Evolutionary conservation across 35 echinoderm and acorn worm genomes (phyloP).

Genomic region (Lytechinus pictus): DNA sequence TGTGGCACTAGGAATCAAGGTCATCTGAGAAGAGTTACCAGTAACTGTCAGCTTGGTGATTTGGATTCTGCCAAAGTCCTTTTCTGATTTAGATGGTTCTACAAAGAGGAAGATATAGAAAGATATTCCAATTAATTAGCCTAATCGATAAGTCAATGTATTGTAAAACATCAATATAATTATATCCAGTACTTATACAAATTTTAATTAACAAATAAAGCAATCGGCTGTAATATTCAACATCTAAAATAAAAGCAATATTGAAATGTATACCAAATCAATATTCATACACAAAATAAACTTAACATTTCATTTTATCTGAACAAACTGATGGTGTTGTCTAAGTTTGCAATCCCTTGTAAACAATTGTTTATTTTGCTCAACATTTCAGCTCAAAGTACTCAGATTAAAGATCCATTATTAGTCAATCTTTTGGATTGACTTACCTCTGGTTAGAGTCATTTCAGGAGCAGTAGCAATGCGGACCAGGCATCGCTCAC

Average conservation of each 20-base stretch:
- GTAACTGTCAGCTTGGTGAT: neutral
- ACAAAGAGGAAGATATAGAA: neutral
- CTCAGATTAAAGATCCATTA: neutral
- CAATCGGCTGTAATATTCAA: no score
- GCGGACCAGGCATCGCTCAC: constrained; percentile 72
- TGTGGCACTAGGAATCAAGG: neutral
- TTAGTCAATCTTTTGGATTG: neutral
- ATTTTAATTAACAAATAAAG: neutral
- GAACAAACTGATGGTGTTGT: neutral
- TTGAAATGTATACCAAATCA: no score
- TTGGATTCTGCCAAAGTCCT: constrained; percentile 40
- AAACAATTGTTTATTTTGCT: neutral
- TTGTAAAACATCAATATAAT: neutral
- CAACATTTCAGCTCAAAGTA: neutral
- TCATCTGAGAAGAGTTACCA: constrained; percentile 1
- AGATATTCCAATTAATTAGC: neutral
- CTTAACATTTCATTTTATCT: neutral
- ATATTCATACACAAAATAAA: no score
- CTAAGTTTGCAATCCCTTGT: neutral
- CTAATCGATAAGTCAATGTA: neutral
- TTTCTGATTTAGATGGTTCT: constrained; percentile 40
- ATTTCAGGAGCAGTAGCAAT: constrained; percentile 70
- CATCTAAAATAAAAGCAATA: no score
- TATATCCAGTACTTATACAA: neutral
- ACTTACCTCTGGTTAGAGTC: constrained; percentile 63